These are phyloP conservation scores for Drosophila lowei DNA, from an alignment of 1,140 invertebrate species.

Conservation along the genomic window DNA sequence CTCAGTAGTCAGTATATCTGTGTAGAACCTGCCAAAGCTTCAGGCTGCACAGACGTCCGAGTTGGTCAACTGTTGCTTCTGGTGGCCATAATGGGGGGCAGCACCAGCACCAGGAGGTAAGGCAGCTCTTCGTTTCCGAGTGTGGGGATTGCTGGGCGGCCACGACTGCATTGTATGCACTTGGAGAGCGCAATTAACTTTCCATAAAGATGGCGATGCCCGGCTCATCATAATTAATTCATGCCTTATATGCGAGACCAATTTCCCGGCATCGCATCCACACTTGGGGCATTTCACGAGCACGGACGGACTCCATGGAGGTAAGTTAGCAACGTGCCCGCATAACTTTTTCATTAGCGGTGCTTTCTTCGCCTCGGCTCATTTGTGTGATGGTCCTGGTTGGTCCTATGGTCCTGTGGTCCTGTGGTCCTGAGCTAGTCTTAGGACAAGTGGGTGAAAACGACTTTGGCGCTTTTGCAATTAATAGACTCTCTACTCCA, in stretches of 20 bases:
- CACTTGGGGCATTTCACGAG: no score
- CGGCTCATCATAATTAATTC: conserved; percentile 61
- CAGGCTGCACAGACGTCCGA: no score
- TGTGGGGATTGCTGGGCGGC: not conserved
- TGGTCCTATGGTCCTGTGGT: conserved; percentile 44
- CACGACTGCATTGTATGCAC: conserved; percentile 35
- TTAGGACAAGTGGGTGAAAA: conserved; percentile 43
- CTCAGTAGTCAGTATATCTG: no score
- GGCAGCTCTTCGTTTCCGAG: not conserved
- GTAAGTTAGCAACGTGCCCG: conserved; percentile 17
- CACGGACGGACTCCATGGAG: no score
- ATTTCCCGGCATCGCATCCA: no score
- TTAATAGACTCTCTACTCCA: conserved; percentile 36
- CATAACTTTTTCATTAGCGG: conserved; percentile 40
- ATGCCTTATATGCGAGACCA: no score
- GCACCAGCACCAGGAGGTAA: no score
- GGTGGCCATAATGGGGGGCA: no score
- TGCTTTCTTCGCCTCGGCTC: conserved; percentile 36
- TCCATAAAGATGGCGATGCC: conserved; percentile 31
- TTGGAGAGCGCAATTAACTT: conserved; percentile 63
- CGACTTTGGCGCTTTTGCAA: conserved; percentile 42
- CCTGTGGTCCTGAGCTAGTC: conserved; percentile 29
- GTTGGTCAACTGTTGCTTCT: not conserved
- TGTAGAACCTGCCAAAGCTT: no score
- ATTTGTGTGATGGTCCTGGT: conserved; percentile 36